Percentiles rank a stretch among this genome's conserved stretches.
phyloP scores from a whole-genome alignment of 2,797 vertebrate species.

The Urosaurus nigricauda region DNA sequence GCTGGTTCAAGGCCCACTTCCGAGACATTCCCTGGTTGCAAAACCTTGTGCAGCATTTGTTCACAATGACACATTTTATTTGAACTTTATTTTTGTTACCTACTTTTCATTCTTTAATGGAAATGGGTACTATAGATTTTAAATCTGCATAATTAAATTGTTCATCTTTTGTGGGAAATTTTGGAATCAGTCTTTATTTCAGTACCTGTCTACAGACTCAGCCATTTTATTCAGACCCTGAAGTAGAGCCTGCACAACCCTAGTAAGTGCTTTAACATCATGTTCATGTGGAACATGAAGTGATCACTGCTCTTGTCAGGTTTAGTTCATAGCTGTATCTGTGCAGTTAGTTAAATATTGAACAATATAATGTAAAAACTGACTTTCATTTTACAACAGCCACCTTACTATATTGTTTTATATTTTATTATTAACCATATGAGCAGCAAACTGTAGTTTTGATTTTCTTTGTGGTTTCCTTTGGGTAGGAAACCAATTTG shows the following conservation, averaged over 20 bases:
- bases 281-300: not conserved
- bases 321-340: not conserved
- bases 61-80: too few relatives aligned
- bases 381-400: not conserved
- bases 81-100: too few relatives aligned
- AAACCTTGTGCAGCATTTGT: not conserved
- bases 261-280: not conserved
- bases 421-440: not conserved
- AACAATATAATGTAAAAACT: not conserved
- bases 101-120: too few relatives aligned
- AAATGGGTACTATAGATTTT: too few relatives aligned
- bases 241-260: not conserved
- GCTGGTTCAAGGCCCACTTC: not conserved
- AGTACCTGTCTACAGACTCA: not conserved
- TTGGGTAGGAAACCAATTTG: not conserved
- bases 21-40: not conserved
- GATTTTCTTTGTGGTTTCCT: slow-evolving; percentile 6
- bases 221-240: not conserved
- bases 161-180: too few relatives aligned
- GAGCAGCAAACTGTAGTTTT: not conserved
- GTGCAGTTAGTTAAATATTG: not conserved
- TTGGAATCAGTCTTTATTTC: not conserved
- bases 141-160: too few relatives aligned
- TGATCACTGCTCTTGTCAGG: not conserved
- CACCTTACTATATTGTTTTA: not conserved